Conservation (phyloP, 2,888 invertebrate species). For the Hesperia comma region DNA sequence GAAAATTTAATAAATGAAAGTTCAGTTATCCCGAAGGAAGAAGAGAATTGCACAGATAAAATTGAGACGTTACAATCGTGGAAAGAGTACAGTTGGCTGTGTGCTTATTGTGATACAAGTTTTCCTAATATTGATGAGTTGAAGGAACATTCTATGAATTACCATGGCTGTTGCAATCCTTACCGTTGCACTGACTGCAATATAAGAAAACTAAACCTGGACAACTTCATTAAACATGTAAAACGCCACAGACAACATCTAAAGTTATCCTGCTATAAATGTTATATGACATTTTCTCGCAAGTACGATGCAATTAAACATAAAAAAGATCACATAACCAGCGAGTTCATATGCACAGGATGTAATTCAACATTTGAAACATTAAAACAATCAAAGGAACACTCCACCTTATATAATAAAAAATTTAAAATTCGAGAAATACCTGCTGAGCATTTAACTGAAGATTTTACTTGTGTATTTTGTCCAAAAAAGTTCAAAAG, state of each 20-base stretch:
- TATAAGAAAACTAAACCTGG: conserved; percentile 56
- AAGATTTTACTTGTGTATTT: conserved; percentile 56
- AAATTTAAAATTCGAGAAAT: conserved; percentile 48
- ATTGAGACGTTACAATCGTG: conserved; percentile 50
- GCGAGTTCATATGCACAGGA: conserved; percentile 57
- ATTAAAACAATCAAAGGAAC: conserved; percentile 54
- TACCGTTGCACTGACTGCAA: conserved; percentile 87
- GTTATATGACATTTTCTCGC: conserved; percentile 54
- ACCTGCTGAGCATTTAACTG: conserved; percentile 43
- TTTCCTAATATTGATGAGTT: conserved; percentile 66
- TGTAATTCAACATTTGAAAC: conserved; percentile 59
- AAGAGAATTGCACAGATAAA: neutral
- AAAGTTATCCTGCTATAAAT: conserved; percentile 72
- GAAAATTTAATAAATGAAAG: neutral
- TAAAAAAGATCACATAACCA: conserved; percentile 15
- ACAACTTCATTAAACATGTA: conserved; percentile 78
- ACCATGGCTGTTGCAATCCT: conserved; percentile 84
- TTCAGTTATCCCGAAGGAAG: neutral
- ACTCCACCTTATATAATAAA: conserved; percentile 53
- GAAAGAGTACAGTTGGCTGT: conserved; percentile 65
- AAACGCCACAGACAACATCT: conserved; percentile 84
- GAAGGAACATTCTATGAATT: conserved; percentile 82
- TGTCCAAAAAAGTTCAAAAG: conserved; percentile 64
- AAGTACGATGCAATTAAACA: neutral
- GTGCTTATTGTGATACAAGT: conserved; percentile 62